Percentiles rank a stretch among this genome's conserved stretches.
These are phyloP conservation scores for Megastigmus dorsalis DNA, from an alignment of 2,888 invertebrate species.

Conservation along the genomic window DNA sequence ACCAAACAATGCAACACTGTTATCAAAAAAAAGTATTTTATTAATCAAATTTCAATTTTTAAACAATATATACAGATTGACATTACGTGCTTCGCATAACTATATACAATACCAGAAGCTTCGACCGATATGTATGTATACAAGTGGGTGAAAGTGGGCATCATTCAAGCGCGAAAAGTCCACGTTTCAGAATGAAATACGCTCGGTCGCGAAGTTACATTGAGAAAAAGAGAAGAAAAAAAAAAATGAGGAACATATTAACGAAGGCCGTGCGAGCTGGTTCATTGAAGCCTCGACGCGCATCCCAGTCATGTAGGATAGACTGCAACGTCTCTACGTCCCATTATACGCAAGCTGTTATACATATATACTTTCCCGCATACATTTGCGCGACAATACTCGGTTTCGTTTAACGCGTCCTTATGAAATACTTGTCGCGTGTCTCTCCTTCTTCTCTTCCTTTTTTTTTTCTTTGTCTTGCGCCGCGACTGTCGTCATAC, in stretches of 20 bases:
- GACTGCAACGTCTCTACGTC: conserved; percentile 1
- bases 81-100: no score
- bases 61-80: no score
- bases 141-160: conserved; percentile 7
- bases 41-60: not conserved
- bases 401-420: conserved; percentile 39
- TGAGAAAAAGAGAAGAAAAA: not conserved
- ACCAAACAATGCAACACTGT: no score
- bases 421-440: conserved; percentile 43
- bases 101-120: no score
- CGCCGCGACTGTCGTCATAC: not conserved
- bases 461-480: no score
- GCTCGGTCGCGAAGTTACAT: conserved; percentile 11
- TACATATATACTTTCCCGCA: conserved; percentile 20
- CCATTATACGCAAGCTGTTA: not conserved
- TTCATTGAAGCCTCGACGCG: conserved; percentile 37
- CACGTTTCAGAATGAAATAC: conserved; percentile 37
- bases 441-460: no score
- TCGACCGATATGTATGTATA: no score
- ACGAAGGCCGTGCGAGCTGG: conserved; percentile 18
- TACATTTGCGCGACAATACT: conserved; percentile 15
- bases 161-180: conserved; percentile 5
- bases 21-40: not conserved
- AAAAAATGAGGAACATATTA: no score
- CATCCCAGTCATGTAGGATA: conserved; percentile 9